Base-by-base conservation (phyloP, 2,888 invertebrate species). In the Tetanocera ferruginea region DNA sequence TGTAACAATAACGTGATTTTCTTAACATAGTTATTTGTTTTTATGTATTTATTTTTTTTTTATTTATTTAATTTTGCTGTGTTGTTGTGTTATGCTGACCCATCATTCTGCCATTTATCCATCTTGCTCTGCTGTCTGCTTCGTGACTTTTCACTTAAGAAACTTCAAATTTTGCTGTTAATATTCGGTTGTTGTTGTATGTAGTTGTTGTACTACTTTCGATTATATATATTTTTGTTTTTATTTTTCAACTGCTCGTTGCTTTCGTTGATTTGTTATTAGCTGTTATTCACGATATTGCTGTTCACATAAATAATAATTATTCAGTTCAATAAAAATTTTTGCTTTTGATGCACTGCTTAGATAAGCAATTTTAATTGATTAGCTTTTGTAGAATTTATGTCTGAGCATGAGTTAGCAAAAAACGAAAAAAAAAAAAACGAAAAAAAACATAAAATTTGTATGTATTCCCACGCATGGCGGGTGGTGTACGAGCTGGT, bases 331-430 rank as follows among this genome's bases (percentile, higher is more conserved):
- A 60, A 17, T 51, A 31, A 28, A 28, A 49, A 25, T 23, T 28
- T 72, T 23, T 57, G 60, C 17, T 49, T 43, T 62, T 28, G 73
- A 73, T 73, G 62, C 23, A 43, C 25, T 73, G 31, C 73, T 43
- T 49, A 28, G 73, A 62, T 73, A 73, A 73, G 49, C 62, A 49
- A 71, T 28, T 73, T 73, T 73, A 73, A 73, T 73, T 73, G 73
- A 73, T 73, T 73, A 73, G 49, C 17, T 73, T 64, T 52, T 55
- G 5, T 70, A 31, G 31, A n/a, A 43, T 43, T 43, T 43, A 11
- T 43, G 43, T 43, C 31, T 64, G 14, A 31, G 17, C 5, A n/a
- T 55, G 70, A 55, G 19, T 70, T 8, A 52, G 34, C 55, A 9
- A 55, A 67, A 34, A 0, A n/a, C 6, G n/a, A 3, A 55, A n/a